Conservation (phyloP, 2,888 invertebrate genomes). For the Hyposoter dolosus region DNA sequence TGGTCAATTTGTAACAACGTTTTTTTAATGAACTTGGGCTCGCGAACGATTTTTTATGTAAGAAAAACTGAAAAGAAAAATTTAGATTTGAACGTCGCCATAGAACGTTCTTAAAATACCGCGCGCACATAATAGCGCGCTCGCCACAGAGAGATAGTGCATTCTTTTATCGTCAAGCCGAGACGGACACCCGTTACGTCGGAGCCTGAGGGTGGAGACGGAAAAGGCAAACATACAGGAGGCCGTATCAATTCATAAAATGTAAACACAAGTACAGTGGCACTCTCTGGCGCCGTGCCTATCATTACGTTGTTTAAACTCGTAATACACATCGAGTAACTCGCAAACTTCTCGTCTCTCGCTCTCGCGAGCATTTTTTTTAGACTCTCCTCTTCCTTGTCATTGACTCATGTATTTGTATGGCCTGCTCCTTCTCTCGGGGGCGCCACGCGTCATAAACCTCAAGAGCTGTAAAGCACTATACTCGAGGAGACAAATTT, state of each 20-base stretch:
- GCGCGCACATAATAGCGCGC: neutral
- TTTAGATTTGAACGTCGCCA: no score
- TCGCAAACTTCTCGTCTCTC: slow-evolving; percentile 46
- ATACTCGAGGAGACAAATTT: neutral
- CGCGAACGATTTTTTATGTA: no score
- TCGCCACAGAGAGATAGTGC: slow-evolving; percentile 27
- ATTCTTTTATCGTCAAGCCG: slow-evolving; percentile 69
- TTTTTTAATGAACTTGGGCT: no score
- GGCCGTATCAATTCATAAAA: slow-evolving; percentile 27
- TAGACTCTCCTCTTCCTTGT: neutral
- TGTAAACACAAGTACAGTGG: slow-evolving; percentile 64
- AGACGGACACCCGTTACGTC: slow-evolving; percentile 72
- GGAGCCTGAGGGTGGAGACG: slow-evolving; percentile 49
- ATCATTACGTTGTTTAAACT: slow-evolving; percentile 80
- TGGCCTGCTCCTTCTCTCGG: neutral
- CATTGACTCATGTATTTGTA: slow-evolving; percentile 8
- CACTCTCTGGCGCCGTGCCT: slow-evolving; percentile 80
- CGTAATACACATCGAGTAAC: slow-evolving; percentile 76
- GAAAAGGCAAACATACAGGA: neutral
- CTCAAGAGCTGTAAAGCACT: neutral
- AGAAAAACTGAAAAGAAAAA: no score
- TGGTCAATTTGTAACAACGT: no score
- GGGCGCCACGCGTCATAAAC: slow-evolving; percentile 41
- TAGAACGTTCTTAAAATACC: no score
- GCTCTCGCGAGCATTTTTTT: slow-evolving; percentile 10